Conservation (phyloP, 2,113 vertebrate genomes). For the Spea multiplicata region DNA sequence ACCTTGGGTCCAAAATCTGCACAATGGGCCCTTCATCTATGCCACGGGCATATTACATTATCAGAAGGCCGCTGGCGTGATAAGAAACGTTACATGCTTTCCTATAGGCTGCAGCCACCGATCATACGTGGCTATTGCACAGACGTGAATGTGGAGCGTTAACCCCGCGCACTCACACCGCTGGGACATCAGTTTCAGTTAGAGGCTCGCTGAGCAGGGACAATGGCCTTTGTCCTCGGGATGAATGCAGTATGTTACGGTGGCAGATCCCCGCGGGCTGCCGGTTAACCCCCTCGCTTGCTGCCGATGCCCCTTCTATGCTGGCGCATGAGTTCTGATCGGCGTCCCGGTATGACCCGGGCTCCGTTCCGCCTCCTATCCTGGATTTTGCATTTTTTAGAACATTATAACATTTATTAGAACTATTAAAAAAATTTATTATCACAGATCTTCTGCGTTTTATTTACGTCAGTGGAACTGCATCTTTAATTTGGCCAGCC, state of each 20-base stretch:
- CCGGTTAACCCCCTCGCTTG: background rate
- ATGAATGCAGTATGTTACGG: conserved; percentile 34
- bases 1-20: too few relatives aligned
- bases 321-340: background rate
- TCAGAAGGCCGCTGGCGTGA: too few relatives aligned
- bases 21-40: too few relatives aligned
- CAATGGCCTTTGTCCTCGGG: conserved; percentile 39
- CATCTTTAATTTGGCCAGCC: too few relatives aligned
- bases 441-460: too few relatives aligned
- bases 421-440: background rate
- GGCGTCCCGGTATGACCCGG: background rate
- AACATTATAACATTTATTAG: background rate
- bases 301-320: background rate
- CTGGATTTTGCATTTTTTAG: background rate
- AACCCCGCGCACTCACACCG: background rate
- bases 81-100: too few relatives aligned
- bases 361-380: background rate
- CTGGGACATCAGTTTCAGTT: conserved; percentile 22
- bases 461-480: too few relatives aligned
- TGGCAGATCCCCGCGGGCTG: conserved; percentile 22
- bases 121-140: too few relatives aligned
- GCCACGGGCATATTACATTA: too few relatives aligned
- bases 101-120: too few relatives aligned
- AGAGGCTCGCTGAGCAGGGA: conserved; percentile 31
- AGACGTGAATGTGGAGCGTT: too few relatives aligned